Evolutionary conservation across 2,113 vertebrate species (phyloP), one percentile per base, ranked within the genome.

Genomic region (Asarcornis scutulata): DNA sequence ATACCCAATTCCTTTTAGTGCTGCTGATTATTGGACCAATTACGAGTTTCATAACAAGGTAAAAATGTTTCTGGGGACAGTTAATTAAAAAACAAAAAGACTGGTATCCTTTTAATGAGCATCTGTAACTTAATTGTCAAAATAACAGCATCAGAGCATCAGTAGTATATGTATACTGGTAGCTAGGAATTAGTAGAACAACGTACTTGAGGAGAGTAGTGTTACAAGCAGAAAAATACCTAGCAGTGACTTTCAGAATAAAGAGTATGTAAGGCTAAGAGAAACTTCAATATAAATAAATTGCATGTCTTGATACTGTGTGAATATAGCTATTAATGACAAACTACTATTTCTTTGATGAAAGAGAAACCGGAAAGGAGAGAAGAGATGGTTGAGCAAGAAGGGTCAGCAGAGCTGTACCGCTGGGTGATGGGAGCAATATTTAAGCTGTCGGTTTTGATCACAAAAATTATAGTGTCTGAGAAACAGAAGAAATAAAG

Each of bases 11-110:
- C 99, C 99, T 81, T 99, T 99, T 98, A 99, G 99, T 97, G 98
- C 99, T 23, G 98, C 99, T 42, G 98, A 98, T 97, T 99, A 99
- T 97, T 99, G 99, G 99, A 99, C 98, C 98, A 99, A 98, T 98
- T 99, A 98, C 97, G 97, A 98, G 95, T 99, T 99, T 97, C 99
- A 99, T 98, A 99, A 99, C 98, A 98, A 98, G 99, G 99, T 98
- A 97, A 97, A 98, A 96, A 97, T 67, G 75, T 93, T 55, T 92
- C 87, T 74, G 48, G 18, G 20, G 46, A 48, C 46, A 48, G 46
- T 48, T 48, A 48, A 48, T 48, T 48, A 48, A 48, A 48, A 48
- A 48, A 18, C 23, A 82, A 56, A 71, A 74, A 55, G 16, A 25
- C 36, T 73, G 71, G 67, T 84, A 42, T 38, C 63, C 55, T 74